Evolutionary conservation across 2,797 vertebrate genomes (phyloP), one percentile per base, ranked within the genome.

Genomic region (Synaphobranchus kaupii): DNA sequence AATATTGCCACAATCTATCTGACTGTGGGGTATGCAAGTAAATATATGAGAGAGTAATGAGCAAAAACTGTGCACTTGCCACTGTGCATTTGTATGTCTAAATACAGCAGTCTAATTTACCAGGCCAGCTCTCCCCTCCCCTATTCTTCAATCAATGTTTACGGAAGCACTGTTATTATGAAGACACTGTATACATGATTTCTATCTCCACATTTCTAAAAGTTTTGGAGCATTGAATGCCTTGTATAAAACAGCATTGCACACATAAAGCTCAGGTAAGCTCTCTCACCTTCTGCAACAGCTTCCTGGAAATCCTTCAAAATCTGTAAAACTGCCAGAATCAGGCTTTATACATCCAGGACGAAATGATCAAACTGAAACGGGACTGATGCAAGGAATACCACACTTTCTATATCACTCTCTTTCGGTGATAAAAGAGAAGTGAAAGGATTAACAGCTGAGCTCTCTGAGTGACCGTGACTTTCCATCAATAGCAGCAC

Each of bases 251-350:
- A 48, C 44, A 81, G 47, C 10, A 50, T 47, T n/a, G 20, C 10
- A 22, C 78, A 81, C 28, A 73, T 73, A 28, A 7, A 66, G 25
- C 60, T n/a, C 22, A 66, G 60, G 9, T 25, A 66, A 25, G 2
- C 44, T 50, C 44, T n/a, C 78, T 81, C 28, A 81, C 78, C 78
- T 81, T 25, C 78, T 81, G 78, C 25, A 81, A 3, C 44, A 48
- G 78, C 15, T 31, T 10, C 76, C 22, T 50, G 44, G 34, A 50
- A 81, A 81, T 25, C 78, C 31, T 5, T 25, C 17, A 80, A 48
- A 80, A 80, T 80, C 20, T n/a, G 44, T 81, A n/a, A 48, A 81
- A 48, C 8, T 81, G 34, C 20, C 1, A 12, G 39, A 80, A 80
- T 44, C 31, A 73, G 5, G 71, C 34, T 44, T 17, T 5, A 15